Evolutionary conservation across 2,888 invertebrate species (phyloP).

Genomic region (Willowsia nigromaculata): DNA sequence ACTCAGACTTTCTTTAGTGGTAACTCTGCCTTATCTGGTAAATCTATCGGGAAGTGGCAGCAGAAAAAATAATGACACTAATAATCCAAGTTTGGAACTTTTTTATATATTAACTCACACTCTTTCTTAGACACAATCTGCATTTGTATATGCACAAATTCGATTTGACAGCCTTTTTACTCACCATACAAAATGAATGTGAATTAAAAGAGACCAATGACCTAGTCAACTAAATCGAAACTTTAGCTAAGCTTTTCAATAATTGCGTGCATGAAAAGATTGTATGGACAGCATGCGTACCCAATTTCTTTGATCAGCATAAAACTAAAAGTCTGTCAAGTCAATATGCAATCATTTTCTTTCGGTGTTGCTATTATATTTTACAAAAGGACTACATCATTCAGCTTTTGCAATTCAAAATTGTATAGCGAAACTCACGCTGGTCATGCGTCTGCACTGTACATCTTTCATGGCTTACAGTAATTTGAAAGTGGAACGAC

Average conservation of each 20-base stretch:
- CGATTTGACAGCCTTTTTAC: not conserved
- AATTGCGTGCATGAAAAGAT: not conserved
- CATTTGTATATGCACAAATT: not conserved
- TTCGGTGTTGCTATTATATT: no score
- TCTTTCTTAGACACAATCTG: not conserved
- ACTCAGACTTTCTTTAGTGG: not conserved
- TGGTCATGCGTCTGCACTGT: no score
- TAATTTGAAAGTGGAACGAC: not conserved
- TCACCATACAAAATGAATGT: not conserved
- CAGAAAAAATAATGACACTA: not conserved
- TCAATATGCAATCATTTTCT: no score
- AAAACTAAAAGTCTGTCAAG: no score
- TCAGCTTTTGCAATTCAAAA: no score
- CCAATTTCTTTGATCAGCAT: no score
- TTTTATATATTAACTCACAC: not conserved
- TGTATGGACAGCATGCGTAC: no score
- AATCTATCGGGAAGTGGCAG: not conserved
- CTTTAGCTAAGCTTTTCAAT: no score
- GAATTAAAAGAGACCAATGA: not conserved
- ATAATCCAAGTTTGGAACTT: conserved; percentile 7
- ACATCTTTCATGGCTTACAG: not conserved
- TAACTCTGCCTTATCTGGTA: not conserved
- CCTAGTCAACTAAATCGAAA: no score
- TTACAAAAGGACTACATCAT: no score
- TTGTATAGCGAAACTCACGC: no score